A percentile compares a stretch with the other conserved stretches of the same genome.
These are phyloP conservation scores for Oryzias curvinotus DNA, from an alignment of 2,113 vertebrate species.

Conservation along the genomic window DNA sequence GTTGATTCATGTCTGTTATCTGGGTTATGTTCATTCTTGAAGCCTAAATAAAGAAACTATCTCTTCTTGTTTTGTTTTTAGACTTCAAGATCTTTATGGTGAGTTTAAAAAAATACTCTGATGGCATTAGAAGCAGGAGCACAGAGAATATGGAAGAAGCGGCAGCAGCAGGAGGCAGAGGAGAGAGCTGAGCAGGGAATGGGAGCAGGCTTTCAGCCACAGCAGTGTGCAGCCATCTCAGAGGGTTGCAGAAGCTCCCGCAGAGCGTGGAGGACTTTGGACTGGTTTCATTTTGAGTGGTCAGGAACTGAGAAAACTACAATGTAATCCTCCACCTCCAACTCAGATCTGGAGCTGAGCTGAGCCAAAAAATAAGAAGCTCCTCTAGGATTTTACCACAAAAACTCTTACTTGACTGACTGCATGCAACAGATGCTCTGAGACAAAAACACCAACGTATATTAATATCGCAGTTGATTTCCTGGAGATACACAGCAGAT, in stretches of 20 bases:
- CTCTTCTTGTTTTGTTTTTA: too few species aligned
- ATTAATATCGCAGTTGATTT: conserved; percentile 26
- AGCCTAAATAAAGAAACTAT: not conserved
- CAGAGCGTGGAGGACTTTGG: conserved; percentile 34
- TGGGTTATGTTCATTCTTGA: not conserved
- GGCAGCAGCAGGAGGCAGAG: conserved; percentile 28
- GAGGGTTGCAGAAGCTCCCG: conserved; percentile 36
- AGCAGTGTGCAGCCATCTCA: conserved; percentile 37
- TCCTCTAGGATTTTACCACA: not conserved
- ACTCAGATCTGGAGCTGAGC: conserved; percentile 40
- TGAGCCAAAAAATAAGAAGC: conserved; percentile 39
- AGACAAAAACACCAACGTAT: conserved; percentile 30
- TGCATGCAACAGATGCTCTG: conserved; percentile 40
- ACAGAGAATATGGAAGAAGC: conserved; percentile 16
- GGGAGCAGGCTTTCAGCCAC: conserved; percentile 33
- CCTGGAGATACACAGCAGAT: conserved; percentile 31
- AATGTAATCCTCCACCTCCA: conserved; percentile 20
- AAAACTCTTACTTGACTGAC: conserved; percentile 8
- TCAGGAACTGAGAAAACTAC: conserved; percentile 1
- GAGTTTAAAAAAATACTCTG: not conserved
- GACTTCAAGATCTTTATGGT: not conserved
- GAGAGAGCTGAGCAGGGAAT: conserved; percentile 35
- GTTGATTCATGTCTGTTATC: not conserved
- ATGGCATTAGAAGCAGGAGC: conserved; percentile 13
- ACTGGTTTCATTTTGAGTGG: conserved; percentile 43